phyloP scores from a whole-genome alignment of 2,888 invertebrate genomes.

The Sisyra nigra region DNA sequence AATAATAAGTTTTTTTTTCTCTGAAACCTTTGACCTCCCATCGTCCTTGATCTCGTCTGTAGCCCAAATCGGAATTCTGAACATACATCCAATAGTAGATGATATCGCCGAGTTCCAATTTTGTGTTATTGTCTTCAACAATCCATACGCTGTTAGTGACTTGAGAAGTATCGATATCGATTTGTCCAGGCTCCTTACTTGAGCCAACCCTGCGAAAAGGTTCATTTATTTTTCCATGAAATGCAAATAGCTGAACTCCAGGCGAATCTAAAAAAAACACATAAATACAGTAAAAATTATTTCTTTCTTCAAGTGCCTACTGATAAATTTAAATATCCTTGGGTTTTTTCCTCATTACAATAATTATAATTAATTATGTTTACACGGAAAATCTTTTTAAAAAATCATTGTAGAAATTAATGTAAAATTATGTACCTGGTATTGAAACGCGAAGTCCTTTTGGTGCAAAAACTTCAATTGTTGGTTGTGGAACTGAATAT shows the following conservation, averaged over 20 bases:
- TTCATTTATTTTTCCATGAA: conserved; percentile 46
- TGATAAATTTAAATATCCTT: not conserved
- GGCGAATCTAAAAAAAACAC: conserved; percentile 28
- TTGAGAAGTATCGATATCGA: conserved; percentile 29
- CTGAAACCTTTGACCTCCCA: conserved; percentile 28
- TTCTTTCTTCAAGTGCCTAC: not conserved
- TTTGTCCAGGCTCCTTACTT: conserved; percentile 30
- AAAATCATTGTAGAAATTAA: not conserved
- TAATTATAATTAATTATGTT: not conserved
- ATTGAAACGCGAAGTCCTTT: conserved; percentile 42
- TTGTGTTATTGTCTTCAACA: conserved; percentile 27
- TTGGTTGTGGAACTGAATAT: conserved; percentile 33
- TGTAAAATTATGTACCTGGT: conserved; percentile 30
- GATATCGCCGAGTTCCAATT: conserved; percentile 34
- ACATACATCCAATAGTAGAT: conserved; percentile 45
- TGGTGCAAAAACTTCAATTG: conserved; percentile 39
- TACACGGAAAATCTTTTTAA: not conserved
- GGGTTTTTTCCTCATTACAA: not conserved
- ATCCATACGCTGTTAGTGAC: conserved; percentile 34
- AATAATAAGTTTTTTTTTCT: not conserved
- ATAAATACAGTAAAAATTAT: conserved; percentile 1
- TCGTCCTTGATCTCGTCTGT: conserved; percentile 26
- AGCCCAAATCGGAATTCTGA: conserved; percentile 31
- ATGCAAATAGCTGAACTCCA: conserved; percentile 38
- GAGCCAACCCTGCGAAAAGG: conserved; percentile 26